A percentile compares a stretch with the other conserved stretches of the same genome.
Evolutionary conservation across 2,888 invertebrate genomes (phyloP).

Genomic region (Dorcus hopei): DNA sequence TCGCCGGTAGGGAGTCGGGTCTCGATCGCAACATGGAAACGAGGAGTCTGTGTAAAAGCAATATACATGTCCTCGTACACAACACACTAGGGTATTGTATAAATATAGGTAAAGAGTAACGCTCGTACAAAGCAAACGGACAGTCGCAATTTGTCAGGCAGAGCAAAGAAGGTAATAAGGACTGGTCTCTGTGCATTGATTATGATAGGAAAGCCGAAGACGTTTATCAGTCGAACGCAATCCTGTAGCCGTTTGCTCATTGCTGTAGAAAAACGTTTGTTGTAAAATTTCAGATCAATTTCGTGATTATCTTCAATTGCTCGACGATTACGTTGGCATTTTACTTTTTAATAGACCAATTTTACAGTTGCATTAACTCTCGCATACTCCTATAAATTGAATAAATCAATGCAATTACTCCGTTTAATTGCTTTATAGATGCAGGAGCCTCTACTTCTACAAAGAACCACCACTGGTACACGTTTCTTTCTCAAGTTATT

Average conservation of each 20-base stretch:
- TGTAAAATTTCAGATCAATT: constrained; percentile 3
- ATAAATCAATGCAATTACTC: too few species aligned
- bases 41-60: constrained; percentile 10
- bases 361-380: constrained; percentile 1
- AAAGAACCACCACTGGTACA: too few species aligned
- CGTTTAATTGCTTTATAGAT: too few species aligned
- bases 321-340: constrained; percentile 1
- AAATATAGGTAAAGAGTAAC: constrained; percentile 7
- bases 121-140: constrained; percentile 10
- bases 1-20: constrained; percentile 21
- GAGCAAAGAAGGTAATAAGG: constrained; percentile 10
- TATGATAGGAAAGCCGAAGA: constrained; percentile 14
- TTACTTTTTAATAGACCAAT: constrained; percentile 1
- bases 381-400: too few species aligned
- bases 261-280: background rate
- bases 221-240: background rate
- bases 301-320: constrained; percentile 3
- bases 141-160: constrained; percentile 20
- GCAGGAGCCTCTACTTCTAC: too few species aligned
- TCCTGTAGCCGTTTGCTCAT: background rate
- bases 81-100: constrained; percentile 11
- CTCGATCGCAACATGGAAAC: constrained; percentile 15
- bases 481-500: too few species aligned
- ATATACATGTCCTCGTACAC: constrained; percentile 8
- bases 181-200: constrained; percentile 17